Conservation (phyloP, 2,113 vertebrate genomes). For the Sceloporus undulatus region DNA sequence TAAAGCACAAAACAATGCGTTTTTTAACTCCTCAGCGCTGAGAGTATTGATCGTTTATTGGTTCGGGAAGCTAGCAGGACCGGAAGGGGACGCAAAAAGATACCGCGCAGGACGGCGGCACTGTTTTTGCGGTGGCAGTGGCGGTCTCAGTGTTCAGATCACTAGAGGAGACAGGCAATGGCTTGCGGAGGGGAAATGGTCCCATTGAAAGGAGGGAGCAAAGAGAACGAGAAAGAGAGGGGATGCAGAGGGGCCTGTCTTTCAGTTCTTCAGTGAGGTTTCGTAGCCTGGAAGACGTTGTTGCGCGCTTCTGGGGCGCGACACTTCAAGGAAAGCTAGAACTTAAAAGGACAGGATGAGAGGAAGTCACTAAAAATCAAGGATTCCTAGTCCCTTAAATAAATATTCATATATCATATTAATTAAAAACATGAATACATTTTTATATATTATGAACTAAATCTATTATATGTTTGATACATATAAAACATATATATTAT, state of each 20-base stretch:
- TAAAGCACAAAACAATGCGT: background rate
- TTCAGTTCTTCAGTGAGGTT: conserved; percentile 93
- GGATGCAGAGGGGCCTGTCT: background rate
- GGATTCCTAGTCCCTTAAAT: too few species aligned
- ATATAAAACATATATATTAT: too few species aligned
- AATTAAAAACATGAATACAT: too few species aligned
- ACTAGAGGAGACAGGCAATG: conserved; percentile 33
- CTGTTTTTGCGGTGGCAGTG: too few species aligned
- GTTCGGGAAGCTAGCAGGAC: background rate
- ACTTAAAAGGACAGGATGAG: background rate
- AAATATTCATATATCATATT: too few species aligned
- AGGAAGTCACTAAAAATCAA: background rate
- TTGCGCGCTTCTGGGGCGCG: conserved; percentile 91
- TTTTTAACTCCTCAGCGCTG: fast-evolving
- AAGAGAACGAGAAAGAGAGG: background rate
- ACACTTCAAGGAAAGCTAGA: conserved; percentile 92
- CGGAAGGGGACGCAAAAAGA: background rate
- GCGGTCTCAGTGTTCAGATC: too few species aligned
- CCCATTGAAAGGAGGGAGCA: conserved; percentile 1
- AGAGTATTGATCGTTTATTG: background rate
- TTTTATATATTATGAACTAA: too few species aligned
- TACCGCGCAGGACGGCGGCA: too few species aligned
- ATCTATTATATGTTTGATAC: too few species aligned
- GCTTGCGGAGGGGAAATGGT: conserved; percentile 21
- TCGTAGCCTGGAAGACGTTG: conserved; percentile 94